Evolutionary conservation across 2,888 invertebrate species (phyloP), one percentile per base, ranked within the genome.

Genomic region (Thereva unica): DNA sequence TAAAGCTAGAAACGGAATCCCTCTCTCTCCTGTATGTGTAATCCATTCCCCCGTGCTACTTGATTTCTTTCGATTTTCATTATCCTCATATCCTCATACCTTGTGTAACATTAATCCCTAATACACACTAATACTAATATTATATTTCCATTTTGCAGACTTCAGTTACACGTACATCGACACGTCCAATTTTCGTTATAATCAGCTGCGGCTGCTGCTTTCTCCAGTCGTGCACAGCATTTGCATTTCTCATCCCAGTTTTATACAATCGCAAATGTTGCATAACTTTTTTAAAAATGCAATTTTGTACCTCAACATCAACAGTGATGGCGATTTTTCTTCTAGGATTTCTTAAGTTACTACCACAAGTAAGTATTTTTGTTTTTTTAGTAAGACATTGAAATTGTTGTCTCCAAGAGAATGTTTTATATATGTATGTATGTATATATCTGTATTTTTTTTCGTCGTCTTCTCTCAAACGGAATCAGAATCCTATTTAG

Each of bases 251-350:
- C 53, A 72, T 80, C 72, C 81, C 81, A 68, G 78, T 80, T 68
- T 77, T 81, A 76, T 81, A 78, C 70, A 80, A 78, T 68, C 78
- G 79, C 45, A 79, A 79, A 72, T 81, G 81, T 67, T 87, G 86
- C 75, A 78, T 87, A 45, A 84, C 86, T 70, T 87, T 87, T 77
- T 81, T 89, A 56, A 89, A 89, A 78, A 81, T 89, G 72, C 89
- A 89, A 76, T 88, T 87, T 75, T 87, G 88, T 73, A 83, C 86
- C 2, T 86, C 89, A 9, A 82, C 90, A 66, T 86, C 89, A 45
- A 88, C 89, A 75, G 86, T 89, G 56, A 91, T 90, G 85, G 83
- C 87, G 4, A 86, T 84, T 63, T 84, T 84, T 73, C 74, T 83
- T 59, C 75, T 84, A 67, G 84, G 84, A 38, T 80, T 83, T 57